These are phyloP conservation scores for Umimayanthus kanabou DNA, from an alignment of 92 coral and sea anemone genomes.

Conservation along the genomic window DNA sequence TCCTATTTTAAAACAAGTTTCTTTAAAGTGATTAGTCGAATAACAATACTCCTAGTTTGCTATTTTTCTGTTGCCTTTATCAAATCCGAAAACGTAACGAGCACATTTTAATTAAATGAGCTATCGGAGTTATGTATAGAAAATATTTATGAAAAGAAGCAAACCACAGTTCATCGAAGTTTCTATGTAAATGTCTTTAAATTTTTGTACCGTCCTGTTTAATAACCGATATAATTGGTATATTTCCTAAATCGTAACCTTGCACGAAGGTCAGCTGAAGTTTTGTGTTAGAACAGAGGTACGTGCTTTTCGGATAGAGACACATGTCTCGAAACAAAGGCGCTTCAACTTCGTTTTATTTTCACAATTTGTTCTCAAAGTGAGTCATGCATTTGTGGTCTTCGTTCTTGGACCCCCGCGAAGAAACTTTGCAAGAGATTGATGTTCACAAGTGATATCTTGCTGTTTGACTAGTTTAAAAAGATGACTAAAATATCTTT, in stretches of 20 bases:
- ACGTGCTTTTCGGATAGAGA: neutral
- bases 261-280: neutral
- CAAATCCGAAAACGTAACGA: neutral
- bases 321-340: slow-evolving; percentile 1
- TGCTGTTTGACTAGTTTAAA: neutral
- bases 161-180: slow-evolving; percentile 4
- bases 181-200: slow-evolving; percentile 1
- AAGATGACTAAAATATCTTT: neutral
- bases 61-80: neutral
- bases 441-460: neutral
- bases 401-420: neutral
- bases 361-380: slow-evolving; percentile 21
- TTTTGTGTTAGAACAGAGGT: no score
- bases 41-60: neutral
- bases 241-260: neutral
- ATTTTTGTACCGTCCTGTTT: neutral
- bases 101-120: neutral
- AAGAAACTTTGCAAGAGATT: slow-evolving; percentile 10
- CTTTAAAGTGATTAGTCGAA: neutral
- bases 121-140: neutral
- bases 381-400: neutral
- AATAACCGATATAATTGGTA: neutral
- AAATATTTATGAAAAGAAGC: neutral
- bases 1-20: neutral
- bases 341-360: neutral